Conservation (phyloP, 2,113 vertebrate species). For the Empidonax alnorum region DNA sequence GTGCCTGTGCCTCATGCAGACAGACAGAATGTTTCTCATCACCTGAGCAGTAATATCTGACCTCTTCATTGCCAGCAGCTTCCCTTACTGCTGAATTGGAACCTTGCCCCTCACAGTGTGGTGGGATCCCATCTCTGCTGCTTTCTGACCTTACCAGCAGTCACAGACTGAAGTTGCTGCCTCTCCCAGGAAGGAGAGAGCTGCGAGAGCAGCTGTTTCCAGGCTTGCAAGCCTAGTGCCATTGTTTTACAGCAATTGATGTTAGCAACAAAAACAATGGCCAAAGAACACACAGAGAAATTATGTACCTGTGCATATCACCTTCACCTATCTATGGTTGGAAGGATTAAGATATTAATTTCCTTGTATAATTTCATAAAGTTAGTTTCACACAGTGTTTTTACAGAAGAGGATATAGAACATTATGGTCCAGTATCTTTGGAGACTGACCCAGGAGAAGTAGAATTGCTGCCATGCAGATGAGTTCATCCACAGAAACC, state of each 20-base stretch:
- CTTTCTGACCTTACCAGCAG: not conserved
- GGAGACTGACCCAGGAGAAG: not conserved
- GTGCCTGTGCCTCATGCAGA: not conserved
- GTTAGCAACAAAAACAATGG: not conserved
- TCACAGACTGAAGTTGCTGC: not conserved
- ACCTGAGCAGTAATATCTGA: not conserved
- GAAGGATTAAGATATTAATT: not conserved
- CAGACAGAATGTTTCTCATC: not conserved
- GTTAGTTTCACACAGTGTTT: not conserved
- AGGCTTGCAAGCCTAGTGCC: not conserved
- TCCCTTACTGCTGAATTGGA: not conserved
- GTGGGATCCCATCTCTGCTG: not conserved
- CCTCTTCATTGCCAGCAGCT: not conserved
- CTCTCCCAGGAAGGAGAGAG: not conserved
- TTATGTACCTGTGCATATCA: not conserved
- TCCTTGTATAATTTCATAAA: not conserved
- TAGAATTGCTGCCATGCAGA: not conserved
- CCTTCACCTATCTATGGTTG: not conserved
- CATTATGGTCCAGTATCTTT: not conserved
- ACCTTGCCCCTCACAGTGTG: rapidly evolving
- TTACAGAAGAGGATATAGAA: not conserved
- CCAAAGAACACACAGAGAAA: not conserved
- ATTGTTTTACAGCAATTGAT: not conserved
- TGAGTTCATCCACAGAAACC: not conserved
- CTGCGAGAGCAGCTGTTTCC: not conserved